Evolutionary conservation across 2,113 vertebrate species (phyloP), one percentile per base, ranked within the genome.

Genomic region (Grammomys surdaster): DNA sequence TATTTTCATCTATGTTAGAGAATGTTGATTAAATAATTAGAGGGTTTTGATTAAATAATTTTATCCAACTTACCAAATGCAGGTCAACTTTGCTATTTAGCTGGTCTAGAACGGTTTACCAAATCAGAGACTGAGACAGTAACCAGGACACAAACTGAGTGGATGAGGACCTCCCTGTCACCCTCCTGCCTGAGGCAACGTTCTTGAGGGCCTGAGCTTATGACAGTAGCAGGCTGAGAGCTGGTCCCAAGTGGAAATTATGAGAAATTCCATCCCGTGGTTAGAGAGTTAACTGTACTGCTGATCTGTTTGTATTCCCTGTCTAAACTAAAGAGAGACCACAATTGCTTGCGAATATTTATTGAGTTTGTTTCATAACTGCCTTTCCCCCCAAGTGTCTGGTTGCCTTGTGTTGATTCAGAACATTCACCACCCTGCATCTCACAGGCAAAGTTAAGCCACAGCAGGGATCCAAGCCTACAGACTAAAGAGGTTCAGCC

Each of bases 341-440:
- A 91, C 70, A 97, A 87, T 17, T 97, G 78, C 81, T 94, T 96
- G 51, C 69, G 94, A 90, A 81, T 94, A 91, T 89, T 96, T 95
- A 92, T 92, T 95, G 88, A 92, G 46, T 94, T 72, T 76, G 94
- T 95, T 97, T 96, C 90, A 95, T 76, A 94, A 95, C 67, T 73
- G 86, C 51, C 48, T 97, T 96, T 76, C 13, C 33, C 54, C 72
- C 40, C 92, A 95, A 95, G 93, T 1, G 16, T 97, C 97, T 97
- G 94, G 95, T 96, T 89, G 92, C 95, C 97, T 95, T 97, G 95
- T 93, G 96, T 95, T 97, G 90, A 94, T 95, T 90, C 40, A 51
- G 67, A 96, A 95, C 43, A 89, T 19, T 93, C 69, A 91, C 19
- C 69, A 92, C 63, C 40, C 78, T 97, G 91, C 51, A 31, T 84